Base-by-base conservation (phyloP, 1,140 invertebrate genomes). In the Drosophila sulfurigaster region DNA sequence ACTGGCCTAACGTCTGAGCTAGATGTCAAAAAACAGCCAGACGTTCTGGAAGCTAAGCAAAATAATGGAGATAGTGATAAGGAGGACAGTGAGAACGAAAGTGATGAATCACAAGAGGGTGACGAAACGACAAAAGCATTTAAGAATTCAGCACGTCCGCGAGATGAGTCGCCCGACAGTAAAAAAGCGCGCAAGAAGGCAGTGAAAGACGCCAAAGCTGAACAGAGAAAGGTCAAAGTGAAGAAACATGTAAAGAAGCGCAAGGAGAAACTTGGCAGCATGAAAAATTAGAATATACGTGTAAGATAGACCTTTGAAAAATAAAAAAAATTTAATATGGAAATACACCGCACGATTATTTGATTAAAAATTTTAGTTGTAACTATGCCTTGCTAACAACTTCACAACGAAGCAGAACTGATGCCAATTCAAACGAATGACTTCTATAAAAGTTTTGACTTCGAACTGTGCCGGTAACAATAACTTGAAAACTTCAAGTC, bases 161-260 rank as follows among this genome's bases (percentile, higher is more conserved):
- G 96, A 81, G 95, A 98, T 91, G 99, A 99, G 94, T 97, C 97
- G 5, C 94, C 95, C 0, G 96, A 97, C 68, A 96, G 96, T 74
- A 98, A 96, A 93, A 98, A 96, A 93, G 94, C 95, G 43, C 94
- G 97, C 28, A 98, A 98, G 83, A 97, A 98, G 81, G 95, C 95
- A 6, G 93, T 98, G 0, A 98, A 98, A 92, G 96, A 98, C 60
- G 95, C 96, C 56, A 95, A 98, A 91, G 96, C 97, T 13, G 98
- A 99, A 81, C 99, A 98, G 91, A 94, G 98, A 51, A 97, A 99
- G 94, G 94, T 93, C 0, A 99, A 99, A 94, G 94, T 98, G 1
- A 99, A 99, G 76, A 99, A 99, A 93, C 97, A 99, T 93, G 93
- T 99, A 0, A 99, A 99, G 91, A 99, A 99, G 89, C 94, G 96